Base-by-base conservation (phyloP, 2,888 invertebrate species). In the Zaprionus lineosus region DNA sequence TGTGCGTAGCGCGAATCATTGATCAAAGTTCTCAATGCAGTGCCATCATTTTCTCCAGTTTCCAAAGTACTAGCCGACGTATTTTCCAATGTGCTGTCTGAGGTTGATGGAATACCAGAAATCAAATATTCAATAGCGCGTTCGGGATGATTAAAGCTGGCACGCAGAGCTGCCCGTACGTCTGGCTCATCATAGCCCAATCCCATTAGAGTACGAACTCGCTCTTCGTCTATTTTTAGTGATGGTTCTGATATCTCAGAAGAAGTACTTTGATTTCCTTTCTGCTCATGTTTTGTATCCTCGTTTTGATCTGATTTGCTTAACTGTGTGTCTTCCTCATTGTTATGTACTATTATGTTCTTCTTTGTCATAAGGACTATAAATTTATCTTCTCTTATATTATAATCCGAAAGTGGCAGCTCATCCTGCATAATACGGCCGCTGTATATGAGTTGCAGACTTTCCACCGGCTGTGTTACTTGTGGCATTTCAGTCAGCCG, bases 101-200 rank as follows among this genome's bases (percentile, higher is more conserved):
- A 6, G n/a, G 44, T 15, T 4, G 41, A 1, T 2, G 95, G 96
- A 76, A 96, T 96, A 46, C 96, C 97, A 64, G 94, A 96, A 83
- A 98, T 93, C 65, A 99, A 93, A 91, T 99, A 99, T 91, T 99
- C 98, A 19, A 99, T 98, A 59, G 99, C 99, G 89, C 98, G 92
- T 90, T 99, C 98, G 9, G 98, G 96, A 90, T 99, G 98, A 90
- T 98, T 98, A 89, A 95, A 99, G 86, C 98, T 98, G 9, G 98
- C 98, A 66, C 96, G 92, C 47, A 99, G 91, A 0, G 99, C 99
- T 85, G 94, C 93, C 87, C 97, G 95, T 4, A 98, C 98, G 89
- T 94, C 91, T 18, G 88, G 91, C 77, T 94, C 92, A 62, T 93
- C 95, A 89, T 97, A 99, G 9, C 99, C 99, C 98, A 99, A 98